Conservation (phyloP, 1,140 invertebrate species). For the Papilio polyxenes region DNA sequence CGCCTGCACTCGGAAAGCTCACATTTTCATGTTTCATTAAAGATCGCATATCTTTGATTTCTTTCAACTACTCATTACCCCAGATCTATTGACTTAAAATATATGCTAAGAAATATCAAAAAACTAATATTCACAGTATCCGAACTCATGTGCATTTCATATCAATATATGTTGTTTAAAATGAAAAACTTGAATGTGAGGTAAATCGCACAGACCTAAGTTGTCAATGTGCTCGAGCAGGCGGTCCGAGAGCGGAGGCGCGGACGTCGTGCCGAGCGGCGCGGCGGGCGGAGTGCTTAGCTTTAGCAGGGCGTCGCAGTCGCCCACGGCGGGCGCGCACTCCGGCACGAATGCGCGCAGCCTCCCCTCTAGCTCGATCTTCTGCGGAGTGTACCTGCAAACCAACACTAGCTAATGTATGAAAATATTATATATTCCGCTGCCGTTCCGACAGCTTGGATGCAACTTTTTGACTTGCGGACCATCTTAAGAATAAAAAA, state of each 20-base stretch:
- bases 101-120: too few species aligned
- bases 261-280: conserved; percentile 66
- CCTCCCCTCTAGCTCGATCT: conserved; percentile 93
- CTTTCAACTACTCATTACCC: too few species aligned
- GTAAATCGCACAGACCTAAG: conserved; percentile 53
- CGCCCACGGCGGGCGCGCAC: conserved; percentile 98
- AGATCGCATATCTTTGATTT: too few species aligned
- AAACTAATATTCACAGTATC: not conserved
- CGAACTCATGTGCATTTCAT: not conserved
- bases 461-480: too few species aligned
- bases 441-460: too few species aligned
- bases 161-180: not conserved
- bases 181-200: not conserved
- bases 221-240: conserved; percentile 74
- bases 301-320: conserved; percentile 99
- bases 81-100: too few species aligned
- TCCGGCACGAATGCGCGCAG: conserved; percentile 97
- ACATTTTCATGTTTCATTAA: not conserved
- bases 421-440: not conserved
- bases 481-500: too few species aligned
- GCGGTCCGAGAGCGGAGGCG: conserved; percentile 59
- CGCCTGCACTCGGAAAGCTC: conserved; percentile 82
- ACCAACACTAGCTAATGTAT: conserved; percentile 39
- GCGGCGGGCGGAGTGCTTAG: conserved; percentile 89
- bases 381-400: conserved; percentile 93